These are phyloP conservation scores for Labroides dimidiatus DNA, from an alignment of 2,797 vertebrate species.

Conservation along the genomic window DNA sequence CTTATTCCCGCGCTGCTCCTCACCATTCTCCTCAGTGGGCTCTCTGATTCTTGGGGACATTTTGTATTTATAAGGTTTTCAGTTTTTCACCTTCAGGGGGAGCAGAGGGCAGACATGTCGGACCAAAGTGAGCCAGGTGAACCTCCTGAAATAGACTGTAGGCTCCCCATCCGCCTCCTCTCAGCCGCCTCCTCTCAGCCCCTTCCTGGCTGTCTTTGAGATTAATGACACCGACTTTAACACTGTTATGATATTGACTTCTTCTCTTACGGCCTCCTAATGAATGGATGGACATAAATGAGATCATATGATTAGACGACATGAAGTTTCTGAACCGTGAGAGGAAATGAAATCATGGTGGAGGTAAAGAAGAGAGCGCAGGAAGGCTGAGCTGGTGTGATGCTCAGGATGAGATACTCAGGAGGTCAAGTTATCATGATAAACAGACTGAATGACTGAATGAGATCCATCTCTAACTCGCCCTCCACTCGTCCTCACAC, in stretches of 20 bases:
- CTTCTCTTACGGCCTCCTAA: constrained; percentile 27
- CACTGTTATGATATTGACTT: constrained; percentile 49
- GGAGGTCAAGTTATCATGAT: too few species aligned
- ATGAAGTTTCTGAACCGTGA: constrained; percentile 27
- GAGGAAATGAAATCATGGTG: constrained; percentile 3
- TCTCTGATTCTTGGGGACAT: too few species aligned
- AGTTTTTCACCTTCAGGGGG: neutral
- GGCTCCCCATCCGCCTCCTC: constrained; percentile 6
- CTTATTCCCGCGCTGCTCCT: too few species aligned
- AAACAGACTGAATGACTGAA: too few species aligned
- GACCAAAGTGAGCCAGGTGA: neutral
- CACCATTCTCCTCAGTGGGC: too few species aligned
- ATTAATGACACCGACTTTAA: constrained; percentile 32
- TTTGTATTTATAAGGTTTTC: too few species aligned
- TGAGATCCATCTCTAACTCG: neutral
- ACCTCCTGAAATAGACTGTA: too few species aligned
- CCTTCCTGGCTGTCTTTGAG: constrained; percentile 32
- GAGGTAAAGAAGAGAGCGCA: constrained; percentile 1
- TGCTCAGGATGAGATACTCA: too few species aligned
- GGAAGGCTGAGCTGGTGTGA: neutral
- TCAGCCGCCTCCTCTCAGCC: constrained; percentile 18
- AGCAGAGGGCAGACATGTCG: neutral
- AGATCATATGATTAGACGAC: constrained; percentile 28
- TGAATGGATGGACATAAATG: constrained; percentile 41
- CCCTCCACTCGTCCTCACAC: too few species aligned